Evolutionary conservation across 2,888 invertebrate genomes (phyloP), one percentile per base, ranked within the genome.

Genomic region (Torymus aiolomorphi): DNA sequence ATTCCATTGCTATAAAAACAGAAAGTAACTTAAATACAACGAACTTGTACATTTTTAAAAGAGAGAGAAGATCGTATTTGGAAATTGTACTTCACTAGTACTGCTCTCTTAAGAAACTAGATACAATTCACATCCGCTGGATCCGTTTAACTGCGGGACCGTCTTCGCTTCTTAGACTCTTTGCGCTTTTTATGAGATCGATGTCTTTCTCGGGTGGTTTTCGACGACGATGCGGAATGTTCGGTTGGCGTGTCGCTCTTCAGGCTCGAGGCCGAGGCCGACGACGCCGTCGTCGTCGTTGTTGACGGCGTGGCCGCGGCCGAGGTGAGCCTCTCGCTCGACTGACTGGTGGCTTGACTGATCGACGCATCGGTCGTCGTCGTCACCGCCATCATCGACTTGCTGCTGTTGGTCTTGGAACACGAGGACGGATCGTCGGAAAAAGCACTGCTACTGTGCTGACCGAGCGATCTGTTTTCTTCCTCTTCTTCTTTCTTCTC

Each of bases 161-260:
- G 84, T 77, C 81, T 78, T 20, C 84, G 82, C 49, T 85, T 81
- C 42, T 81, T 86, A 11, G 82, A 84, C 61, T 85, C 84, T 79
- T 85, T 85, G 56, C 80, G 84, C 74, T 84, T 87, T 70, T 85
- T 85, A 31, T 83, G 85, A 61, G 83, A 85, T 76, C 83, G 85
- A 57, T 84, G 82, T 63, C 84, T 85, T 20, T 85, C 84, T 80
- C 83, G 84, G 18, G 77, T 54, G 14, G 61, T 12, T 31, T 80
- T 80, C 8, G 62, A 72, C 11, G 54, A 70, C 2, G 42, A 42
- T 42, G 24, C 51, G 78, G 78, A 81, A 81, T 78, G 81, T 78
- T 81, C 81, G 16, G 24, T 63, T 24, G 52, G 31, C 59, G 73
- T 59, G 16, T 77, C 77, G 62, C 80, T 80, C 71, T 73, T 78